phyloP scores from a whole-genome alignment of 2,113 vertebrate species.

The Ariopsis seemanni region DNA sequence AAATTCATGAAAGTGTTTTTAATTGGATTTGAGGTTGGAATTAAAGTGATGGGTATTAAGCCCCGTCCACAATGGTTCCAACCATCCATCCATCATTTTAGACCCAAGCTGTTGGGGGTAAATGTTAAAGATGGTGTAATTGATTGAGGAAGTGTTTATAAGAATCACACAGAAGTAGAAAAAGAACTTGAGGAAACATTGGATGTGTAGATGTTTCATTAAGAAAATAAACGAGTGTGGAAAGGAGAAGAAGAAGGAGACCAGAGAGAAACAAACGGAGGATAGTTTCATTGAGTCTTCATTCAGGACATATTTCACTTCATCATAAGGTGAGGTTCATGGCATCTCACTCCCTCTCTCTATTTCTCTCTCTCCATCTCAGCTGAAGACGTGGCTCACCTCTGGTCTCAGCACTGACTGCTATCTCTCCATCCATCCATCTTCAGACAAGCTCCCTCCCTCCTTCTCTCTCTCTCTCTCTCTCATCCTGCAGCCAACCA shows the following conservation, averaged over 20 bases:
- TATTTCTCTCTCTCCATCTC: conserved; percentile 36
- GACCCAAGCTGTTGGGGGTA: neutral
- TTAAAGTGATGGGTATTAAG: neutral
- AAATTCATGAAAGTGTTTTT: neutral
- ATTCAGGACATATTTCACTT: conserved; percentile 67
- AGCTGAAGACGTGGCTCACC: conserved; percentile 82
- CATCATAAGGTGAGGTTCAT: conserved; percentile 78
- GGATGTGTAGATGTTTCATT: neutral
- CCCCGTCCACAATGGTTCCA: neutral
- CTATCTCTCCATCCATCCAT: conserved; percentile 85
- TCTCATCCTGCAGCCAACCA: conserved; percentile 89
- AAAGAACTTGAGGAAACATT: neutral
- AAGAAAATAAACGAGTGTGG: neutral
- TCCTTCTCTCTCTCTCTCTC: neutral
- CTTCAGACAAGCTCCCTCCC: conserved; percentile 83
- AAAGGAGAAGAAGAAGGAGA: conserved; percentile 53
- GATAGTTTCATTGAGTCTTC: conserved; percentile 44
- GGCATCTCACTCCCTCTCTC: conserved; percentile 61
- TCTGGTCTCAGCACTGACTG: conserved; percentile 77
- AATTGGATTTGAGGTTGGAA: neutral
- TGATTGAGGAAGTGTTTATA: neutral
- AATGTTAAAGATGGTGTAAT: neutral
- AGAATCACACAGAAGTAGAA: neutral
- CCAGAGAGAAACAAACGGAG: conserved; percentile 28
- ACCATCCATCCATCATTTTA: neutral